Base-by-base conservation (phyloP, 2,113 vertebrate genomes). In the Microcebus ravelobensis region DNA sequence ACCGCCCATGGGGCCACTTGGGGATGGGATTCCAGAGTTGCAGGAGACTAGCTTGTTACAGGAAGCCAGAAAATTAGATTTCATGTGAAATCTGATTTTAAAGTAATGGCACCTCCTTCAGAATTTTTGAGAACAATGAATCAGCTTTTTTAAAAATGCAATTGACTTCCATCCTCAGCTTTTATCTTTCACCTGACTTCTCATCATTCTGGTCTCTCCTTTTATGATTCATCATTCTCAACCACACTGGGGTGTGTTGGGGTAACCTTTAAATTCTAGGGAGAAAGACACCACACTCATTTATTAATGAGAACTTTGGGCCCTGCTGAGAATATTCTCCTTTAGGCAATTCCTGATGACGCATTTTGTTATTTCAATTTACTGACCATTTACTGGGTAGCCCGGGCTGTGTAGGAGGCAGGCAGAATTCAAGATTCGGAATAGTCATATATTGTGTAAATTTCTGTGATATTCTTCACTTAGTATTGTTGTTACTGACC, bases 71-170 rank as follows among this genome's bases (percentile, higher is more conserved):
- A 81, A 20, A 74, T 61, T 63, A 50, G 71, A 36, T 79, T 93
- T 45, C 29, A 31, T 81, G 57, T 55, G 59, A 91, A 74, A 88
- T 95, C 70, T 61, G 63, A 87, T 80, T 82, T 92, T 84, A 34
- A 96, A 81, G 55, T 55, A 77, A 34, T 84, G 55, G 31, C 25
- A 68, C 4, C 25, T 74, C n/a, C 31, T 48, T 68, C n/a, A 21
- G 52, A 90, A 48, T 55, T 55, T 74, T 82, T 65, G 73, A 85
- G 61, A 94, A 63, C 50, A 74, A 39, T 52, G 50, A 74, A 45
- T 12, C 21, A 13, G 34, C 27, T 34, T 63, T 63, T 63, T 63
- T 13, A 27, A 73, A 39, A 57, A n/a, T 48, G 27, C 15, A 70
- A 8, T 23, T 86, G 50, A 63, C 27, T 61, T 82, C 11, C 29